Base-by-base conservation (phyloP, 2,888 invertebrate species). In the Trilocha varians region DNA sequence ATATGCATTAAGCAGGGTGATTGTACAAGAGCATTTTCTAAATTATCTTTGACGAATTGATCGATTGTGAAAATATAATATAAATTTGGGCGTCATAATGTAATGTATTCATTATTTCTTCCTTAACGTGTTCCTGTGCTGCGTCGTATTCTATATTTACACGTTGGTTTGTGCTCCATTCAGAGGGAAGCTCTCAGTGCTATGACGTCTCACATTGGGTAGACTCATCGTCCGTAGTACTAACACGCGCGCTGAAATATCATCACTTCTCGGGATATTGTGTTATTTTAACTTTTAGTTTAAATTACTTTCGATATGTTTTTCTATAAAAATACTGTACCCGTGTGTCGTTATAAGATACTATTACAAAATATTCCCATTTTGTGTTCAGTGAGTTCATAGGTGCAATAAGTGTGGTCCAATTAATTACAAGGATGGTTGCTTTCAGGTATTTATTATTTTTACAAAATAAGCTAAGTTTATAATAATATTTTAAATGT, bases 81-180 rank as follows among this genome's bases (percentile, higher is more conserved):
- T n/a, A 8, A 34, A 14, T 13, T 9, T n/a, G n/a, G 5, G 13
- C 1, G 6, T 8, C 13, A 34, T 5, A 25, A 4, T 37, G 18
- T 36, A 43, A 39, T 42, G 43, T 46, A 41, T 39, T 40, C 45
- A 18, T 58, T 69, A 62, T 70, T 72, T 59, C 69, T 65, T 70
- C 66, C 63, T 67, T 62, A 67, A 63, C 71, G 70, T 76, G 78
- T 77, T 78, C 77, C 74, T 82, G 76, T 72, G 75, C 63, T 67
- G 69, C 65, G 70, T 62, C 62, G 68, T 62, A 72, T 72, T 82
- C 83, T 84, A 84, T 79, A 83, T 82, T 80, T 83, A 83, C 75
- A 64, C 78, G 68, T 65, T 66, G 64, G 74, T 78, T 69, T 69
- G 75, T 72, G 75, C 73, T 70, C 70, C 54, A 69, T 61, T 72